Percentiles rank a stretch among this genome's conserved stretches.
These are phyloP conservation scores for Urosaurus nigricauda DNA, from an alignment of 2,797 vertebrate species.

Conservation along the genomic window DNA sequence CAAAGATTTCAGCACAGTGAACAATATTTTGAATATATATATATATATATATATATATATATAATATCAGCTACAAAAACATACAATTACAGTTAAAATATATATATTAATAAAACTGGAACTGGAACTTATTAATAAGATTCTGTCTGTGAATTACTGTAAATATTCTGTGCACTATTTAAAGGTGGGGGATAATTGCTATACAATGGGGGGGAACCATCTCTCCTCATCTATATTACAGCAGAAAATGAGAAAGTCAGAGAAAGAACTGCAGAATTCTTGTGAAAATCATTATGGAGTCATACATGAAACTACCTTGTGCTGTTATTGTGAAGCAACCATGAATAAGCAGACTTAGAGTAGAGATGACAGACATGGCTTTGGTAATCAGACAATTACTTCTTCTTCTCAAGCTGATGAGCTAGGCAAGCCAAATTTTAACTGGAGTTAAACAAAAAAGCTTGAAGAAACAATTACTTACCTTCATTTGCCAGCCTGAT, in stretches of 20 bases:
- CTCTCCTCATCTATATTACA: neutral
- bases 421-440: slow-evolving; percentile 43
- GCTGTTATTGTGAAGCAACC: slow-evolving; percentile 38
- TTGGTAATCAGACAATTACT: slow-evolving; percentile 49
- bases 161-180: neutral
- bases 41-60: too few species aligned
- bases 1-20: neutral
- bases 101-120: neutral
- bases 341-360: slow-evolving; percentile 18
- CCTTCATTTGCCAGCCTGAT: slow-evolving; percentile 56
- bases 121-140: neutral
- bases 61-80: too few species aligned
- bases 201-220: neutral
- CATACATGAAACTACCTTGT: slow-evolving; percentile 13
- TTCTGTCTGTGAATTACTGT: neutral
- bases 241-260: neutral
- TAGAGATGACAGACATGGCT: slow-evolving; percentile 43
- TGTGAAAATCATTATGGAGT: slow-evolving; percentile 34
- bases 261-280: slow-evolving; percentile 31
- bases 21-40: too few species aligned
- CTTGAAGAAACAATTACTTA: slow-evolving; percentile 59
- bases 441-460: slow-evolving; percentile 53
- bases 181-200: neutral
- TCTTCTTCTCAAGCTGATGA: slow-evolving; percentile 40
- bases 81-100: neutral